A percentile compares a stretch with the other conserved stretches of the same genome.
Conservation (phyloP, 2,113 vertebrate genomes). For the Tyto alba region DNA sequence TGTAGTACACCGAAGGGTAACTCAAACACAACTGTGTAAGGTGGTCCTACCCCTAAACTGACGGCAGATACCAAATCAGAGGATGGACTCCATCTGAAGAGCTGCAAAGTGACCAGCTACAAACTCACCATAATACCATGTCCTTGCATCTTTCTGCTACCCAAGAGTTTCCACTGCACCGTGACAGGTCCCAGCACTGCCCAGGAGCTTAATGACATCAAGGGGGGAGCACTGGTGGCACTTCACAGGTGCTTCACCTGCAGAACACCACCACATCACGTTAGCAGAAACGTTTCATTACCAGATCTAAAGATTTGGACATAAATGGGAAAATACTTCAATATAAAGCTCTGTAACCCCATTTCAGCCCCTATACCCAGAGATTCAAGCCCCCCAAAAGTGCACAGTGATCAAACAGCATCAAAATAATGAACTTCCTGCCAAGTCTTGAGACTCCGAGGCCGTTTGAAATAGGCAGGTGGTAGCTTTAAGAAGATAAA, state of each 20-base stretch:
- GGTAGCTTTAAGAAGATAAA: constrained; percentile 18
- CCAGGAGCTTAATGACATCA: neutral
- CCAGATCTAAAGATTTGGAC: neutral
- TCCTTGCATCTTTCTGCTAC: neutral
- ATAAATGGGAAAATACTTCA: neutral
- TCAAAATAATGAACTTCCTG: neutral
- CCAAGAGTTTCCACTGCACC: neutral
- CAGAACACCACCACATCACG: accelerated
- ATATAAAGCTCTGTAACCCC: constrained; percentile 5
- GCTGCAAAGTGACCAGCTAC: neutral
- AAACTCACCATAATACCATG: neutral
- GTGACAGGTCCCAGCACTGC: neutral
- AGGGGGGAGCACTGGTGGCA: neutral
- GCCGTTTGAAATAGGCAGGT: neutral
- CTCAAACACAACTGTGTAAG: neutral
- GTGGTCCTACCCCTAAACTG: neutral
- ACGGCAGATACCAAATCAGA: neutral
- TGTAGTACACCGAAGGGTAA: neutral
- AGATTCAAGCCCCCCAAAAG: neutral
- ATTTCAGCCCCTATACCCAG: neutral
- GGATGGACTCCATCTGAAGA: neutral
- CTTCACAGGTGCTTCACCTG: neutral
- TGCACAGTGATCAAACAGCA: constrained; percentile 35
- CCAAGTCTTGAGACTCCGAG: neutral
- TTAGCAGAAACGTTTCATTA: neutral